These are phyloP conservation scores for Thelaira solivaga DNA, from an alignment of 2,888 invertebrate species.

Conservation along the genomic window DNA sequence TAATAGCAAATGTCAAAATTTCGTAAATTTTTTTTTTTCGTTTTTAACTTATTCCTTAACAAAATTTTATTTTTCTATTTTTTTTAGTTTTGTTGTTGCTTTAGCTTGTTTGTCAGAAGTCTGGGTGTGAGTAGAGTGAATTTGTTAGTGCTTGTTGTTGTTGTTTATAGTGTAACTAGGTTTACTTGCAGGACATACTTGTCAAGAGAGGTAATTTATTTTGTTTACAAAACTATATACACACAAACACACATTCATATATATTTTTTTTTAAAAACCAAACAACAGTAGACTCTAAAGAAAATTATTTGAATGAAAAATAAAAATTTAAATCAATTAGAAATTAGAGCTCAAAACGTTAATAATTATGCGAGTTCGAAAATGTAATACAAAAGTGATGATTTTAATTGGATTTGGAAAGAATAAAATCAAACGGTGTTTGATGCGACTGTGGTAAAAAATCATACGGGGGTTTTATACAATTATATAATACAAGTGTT, in stretches of 20 bases:
- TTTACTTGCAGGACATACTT: slow-evolving; percentile 40
- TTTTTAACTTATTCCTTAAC: too few relatives aligned
- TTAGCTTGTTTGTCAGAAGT: neutral
- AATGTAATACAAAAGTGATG: too few relatives aligned
- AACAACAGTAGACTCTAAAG: slow-evolving; percentile 2
- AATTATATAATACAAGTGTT: too few relatives aligned
- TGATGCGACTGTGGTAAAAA: too few relatives aligned
- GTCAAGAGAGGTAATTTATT: slow-evolving; percentile 71
- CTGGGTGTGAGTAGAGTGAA: neutral
- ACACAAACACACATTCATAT: neutral
- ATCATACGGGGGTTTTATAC: too few relatives aligned
- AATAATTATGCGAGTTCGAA: too few relatives aligned
- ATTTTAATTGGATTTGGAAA: too few relatives aligned
- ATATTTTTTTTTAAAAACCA: neutral
- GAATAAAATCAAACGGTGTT: too few relatives aligned
- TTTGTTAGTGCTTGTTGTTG: neutral
- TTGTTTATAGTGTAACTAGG: slow-evolving; percentile 15
- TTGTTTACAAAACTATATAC: slow-evolving; percentile 64
- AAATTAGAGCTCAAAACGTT: too few relatives aligned
- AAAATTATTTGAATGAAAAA: too few relatives aligned
- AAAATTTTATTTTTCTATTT: neutral
- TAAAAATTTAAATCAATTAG: too few relatives aligned
- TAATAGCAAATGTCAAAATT: slow-evolving; percentile 73
- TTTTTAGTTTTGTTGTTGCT: neutral
- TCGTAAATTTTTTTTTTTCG: slow-evolving; percentile 59